These are phyloP conservation scores for Hylaea fasciaria DNA, from an alignment of 2,888 invertebrate genomes.

Conservation along the genomic window DNA sequence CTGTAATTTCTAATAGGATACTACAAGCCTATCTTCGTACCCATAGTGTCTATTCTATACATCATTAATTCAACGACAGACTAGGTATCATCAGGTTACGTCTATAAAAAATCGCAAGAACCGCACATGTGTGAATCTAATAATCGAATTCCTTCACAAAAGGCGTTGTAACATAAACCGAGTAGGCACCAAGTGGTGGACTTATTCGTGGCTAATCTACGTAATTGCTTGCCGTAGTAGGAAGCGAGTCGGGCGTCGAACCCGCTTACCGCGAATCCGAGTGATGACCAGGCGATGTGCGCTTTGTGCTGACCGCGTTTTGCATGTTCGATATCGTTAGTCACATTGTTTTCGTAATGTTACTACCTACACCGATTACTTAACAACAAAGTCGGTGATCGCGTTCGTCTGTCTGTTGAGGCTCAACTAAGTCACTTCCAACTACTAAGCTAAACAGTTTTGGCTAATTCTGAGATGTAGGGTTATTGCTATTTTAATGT, in stretches of 20 bases:
- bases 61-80: conserved; percentile 18
- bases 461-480: no score
- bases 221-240: conserved; percentile 59
- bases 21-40: background rate
- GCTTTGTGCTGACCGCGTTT: conserved; percentile 29
- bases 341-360: background rate
- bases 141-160: conserved; percentile 23
- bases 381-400: no score
- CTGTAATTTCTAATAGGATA: background rate
- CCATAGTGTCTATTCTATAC: background rate
- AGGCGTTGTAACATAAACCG: conserved; percentile 39
- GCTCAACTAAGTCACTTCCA: no score
- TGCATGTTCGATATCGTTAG: conserved; percentile 4
- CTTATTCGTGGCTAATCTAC: conserved; percentile 40
- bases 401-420: no score
- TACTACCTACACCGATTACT: background rate
- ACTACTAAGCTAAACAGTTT: no score
- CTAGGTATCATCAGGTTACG: conserved; percentile 16
- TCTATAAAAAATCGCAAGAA: background rate
- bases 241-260: conserved; percentile 71
- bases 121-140: background rate
- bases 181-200: conserved; percentile 38
- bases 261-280: conserved; percentile 60
- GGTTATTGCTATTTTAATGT: background rate
- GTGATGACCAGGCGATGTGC: conserved; percentile 44